phyloP scores from a whole-genome alignment of 2,888 invertebrate genomes.

The Drosophila borborema region DNA sequence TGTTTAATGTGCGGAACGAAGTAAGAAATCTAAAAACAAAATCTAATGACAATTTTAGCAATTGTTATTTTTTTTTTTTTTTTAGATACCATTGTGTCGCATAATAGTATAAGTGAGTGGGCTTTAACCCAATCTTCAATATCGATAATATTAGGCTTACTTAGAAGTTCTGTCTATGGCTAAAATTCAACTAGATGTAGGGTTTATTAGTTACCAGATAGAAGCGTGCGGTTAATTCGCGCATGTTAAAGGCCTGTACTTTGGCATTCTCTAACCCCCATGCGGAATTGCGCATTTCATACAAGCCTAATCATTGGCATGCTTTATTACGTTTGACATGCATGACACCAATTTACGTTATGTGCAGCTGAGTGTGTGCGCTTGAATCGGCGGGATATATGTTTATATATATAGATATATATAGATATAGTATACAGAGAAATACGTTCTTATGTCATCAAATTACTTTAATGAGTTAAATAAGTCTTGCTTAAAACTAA shows the following conservation, averaged over 20 bases:
- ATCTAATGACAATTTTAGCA: conserved; percentile 31
- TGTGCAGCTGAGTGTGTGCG: conserved; percentile 29
- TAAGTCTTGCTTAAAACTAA: not conserved
- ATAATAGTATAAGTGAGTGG: not conserved
- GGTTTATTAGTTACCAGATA: conserved; percentile 9
- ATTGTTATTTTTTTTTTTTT: conserved; percentile 8
- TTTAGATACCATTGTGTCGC: conserved; percentile 6
- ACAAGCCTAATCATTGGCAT: conserved; percentile 15
- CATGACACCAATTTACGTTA: conserved; percentile 41
- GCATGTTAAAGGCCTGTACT: conserved; percentile 10
- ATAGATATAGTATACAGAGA: no score
- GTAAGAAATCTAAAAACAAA: conserved; percentile 40
- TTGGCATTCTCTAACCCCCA: conserved; percentile 5
- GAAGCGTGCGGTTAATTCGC: conserved; percentile 49
- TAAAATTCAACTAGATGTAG: conserved; percentile 10
- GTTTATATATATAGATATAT: not conserved
- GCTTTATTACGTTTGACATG: conserved; percentile 59
- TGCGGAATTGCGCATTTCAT: conserved; percentile 42
- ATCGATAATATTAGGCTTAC: conserved; percentile 12
- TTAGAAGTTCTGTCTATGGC: conserved; percentile 2
- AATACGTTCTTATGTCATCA: conserved; percentile 3
- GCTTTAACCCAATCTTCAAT: conserved; percentile 5
- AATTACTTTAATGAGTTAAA: conserved; percentile 17
- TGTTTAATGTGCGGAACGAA: conserved; percentile 67
- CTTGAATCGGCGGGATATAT: conserved; percentile 2